phyloP scores from a whole-genome alignment of 2,113 vertebrate species.

The Procavia capensis region DNA sequence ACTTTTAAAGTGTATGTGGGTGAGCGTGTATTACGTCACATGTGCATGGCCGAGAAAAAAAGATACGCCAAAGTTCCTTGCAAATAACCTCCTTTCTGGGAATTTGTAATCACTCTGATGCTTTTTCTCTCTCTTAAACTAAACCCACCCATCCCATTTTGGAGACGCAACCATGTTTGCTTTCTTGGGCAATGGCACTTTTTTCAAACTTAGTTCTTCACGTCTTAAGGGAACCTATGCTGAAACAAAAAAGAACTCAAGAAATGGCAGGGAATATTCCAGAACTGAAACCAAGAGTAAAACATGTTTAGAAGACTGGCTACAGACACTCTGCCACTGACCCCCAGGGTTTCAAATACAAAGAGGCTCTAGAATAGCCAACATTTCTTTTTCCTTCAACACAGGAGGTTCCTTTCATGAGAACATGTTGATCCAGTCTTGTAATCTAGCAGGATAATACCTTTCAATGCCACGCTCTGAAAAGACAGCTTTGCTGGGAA shows the following conservation, averaged over 20 bases:
- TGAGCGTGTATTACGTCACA: fast-evolving
- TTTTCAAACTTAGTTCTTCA: constrained; percentile 53
- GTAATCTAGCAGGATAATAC: constrained; percentile 19
- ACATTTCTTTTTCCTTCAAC: background rate
- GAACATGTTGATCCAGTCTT: background rate
- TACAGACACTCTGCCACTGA: too few species aligned
- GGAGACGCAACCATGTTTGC: background rate
- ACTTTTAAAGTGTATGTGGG: background rate
- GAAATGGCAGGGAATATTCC: background rate
- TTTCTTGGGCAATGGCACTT: background rate
- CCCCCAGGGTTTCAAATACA: background rate
- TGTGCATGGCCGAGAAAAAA: background rate
- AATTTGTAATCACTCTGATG: constrained; percentile 46
- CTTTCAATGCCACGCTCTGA: background rate
- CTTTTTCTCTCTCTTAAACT: background rate
- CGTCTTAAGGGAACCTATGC: background rate
- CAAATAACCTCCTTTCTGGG: background rate
- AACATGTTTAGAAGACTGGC: background rate
- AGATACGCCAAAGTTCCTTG: background rate
- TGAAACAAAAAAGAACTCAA: background rate
- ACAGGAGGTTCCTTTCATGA: background rate
- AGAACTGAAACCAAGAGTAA: constrained; percentile 5
- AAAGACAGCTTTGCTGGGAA: constrained; percentile 36
- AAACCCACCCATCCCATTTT: background rate
- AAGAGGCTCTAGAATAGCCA: background rate